These are phyloP conservation scores for Hycleus cichorii DNA, from an alignment of 1,140 invertebrate genomes.

Conservation along the genomic window DNA sequence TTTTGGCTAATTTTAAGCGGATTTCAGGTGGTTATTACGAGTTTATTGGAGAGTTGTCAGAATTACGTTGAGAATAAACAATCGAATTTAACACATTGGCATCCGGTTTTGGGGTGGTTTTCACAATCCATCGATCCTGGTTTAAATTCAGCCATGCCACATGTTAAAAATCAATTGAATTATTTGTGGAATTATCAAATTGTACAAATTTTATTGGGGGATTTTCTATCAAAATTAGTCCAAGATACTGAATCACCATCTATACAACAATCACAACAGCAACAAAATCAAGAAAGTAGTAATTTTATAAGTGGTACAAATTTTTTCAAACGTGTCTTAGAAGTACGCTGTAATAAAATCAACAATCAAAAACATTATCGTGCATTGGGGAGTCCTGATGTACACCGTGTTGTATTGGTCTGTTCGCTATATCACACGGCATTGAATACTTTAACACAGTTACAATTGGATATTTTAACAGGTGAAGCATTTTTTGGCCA, in stretches of 20 bases:
- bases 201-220: constrained; percentile 43
- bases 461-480: constrained; percentile 90
- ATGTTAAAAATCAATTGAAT: constrained; percentile 75
- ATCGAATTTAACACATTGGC: constrained; percentile 90
- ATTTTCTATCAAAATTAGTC: constrained; percentile 46
- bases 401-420: constrained; percentile 71
- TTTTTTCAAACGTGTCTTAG: constrained; percentile 47
- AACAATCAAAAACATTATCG: constrained; percentile 56
- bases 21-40: constrained; percentile 66
- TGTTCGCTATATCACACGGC: constrained; percentile 90
- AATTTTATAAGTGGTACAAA: constrained; percentile 41
- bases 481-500: constrained; percentile 46
- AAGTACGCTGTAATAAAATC: constrained; percentile 48
- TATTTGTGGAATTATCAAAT: constrained; percentile 69
- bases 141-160: constrained; percentile 74
- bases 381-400: constrained; percentile 72
- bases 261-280: constrained; percentile 30
- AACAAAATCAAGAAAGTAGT: constrained; percentile 17
- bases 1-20: not conserved
- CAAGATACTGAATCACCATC: constrained; percentile 40
- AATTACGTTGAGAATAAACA: constrained; percentile 79
- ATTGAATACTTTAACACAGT: constrained; percentile 80
- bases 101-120: constrained; percentile 97
- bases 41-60: constrained; percentile 75
- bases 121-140: constrained; percentile 74